Evolutionary conservation across 2,888 invertebrate genomes (phyloP), one percentile per base, ranked within the genome.

Genomic region (Aromia moschata): DNA sequence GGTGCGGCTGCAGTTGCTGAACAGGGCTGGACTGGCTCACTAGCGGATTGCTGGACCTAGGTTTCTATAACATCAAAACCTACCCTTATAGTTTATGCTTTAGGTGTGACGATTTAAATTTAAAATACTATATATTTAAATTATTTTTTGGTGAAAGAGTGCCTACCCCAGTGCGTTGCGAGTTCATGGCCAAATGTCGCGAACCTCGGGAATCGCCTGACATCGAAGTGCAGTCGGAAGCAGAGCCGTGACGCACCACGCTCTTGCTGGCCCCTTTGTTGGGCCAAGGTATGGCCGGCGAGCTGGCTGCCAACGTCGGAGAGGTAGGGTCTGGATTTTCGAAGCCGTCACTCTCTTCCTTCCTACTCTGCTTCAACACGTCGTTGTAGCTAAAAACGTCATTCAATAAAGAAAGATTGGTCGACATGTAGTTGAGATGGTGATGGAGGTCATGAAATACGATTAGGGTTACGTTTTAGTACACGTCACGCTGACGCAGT

Each of bases 161-260:
- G n/a, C n/a, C n/a, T n/a, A n/a, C n/a, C n/a, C n/a, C n/a, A n/a
- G n/a, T n/a, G n/a, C 58, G 60, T 30, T 62, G 63, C 2, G 55
- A 52, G 10, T 81, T 83, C 70, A 83, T 74, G 37, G 81, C 73
- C 0, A 86, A 84, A 47, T 85, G 83, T 38, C 85, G 82, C 11
- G 89, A 89, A 1, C 84, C 84, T 0, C 85, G 84, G 0, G 91
- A 90, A 53, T 89, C 89, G 0, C 87, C 86, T 0, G 91, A 90
- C 62, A 88, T 78, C 0, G 90, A 90, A 0, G 86, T 87, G 41
- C 85, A 85, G 64, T 88, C 87, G 0, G 87, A 87, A 44, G 79
- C 82, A 59, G 84, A 81, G 1, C 80, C 80, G 2, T 81, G 74
- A 20, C 70, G 66, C 15, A 73, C 64, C 2, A 77, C 76, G 57